Base-by-base conservation (phyloP, 2,797 vertebrate species). In the Astyanax mexicanus region DNA sequence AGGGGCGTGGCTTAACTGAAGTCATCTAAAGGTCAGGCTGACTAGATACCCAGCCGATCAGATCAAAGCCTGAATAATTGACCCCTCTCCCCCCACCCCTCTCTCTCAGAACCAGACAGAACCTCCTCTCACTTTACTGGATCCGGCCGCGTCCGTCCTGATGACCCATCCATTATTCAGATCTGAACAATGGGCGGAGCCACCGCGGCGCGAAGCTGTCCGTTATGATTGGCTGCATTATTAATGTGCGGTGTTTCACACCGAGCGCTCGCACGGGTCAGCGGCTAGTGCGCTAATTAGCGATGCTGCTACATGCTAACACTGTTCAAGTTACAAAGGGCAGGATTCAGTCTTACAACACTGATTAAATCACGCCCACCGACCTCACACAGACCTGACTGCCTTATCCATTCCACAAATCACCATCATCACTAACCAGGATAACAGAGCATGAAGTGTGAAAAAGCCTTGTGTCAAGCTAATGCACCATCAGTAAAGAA, bases 61-160 rank as follows among this genome's bases (percentile, higher is more conserved):
- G n/a, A n/a, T n/a, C n/a, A n/a, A 49, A 38, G 74, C 75, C 80
- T 93, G 87, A 92, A 92, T 93, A 87, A 93, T 92, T 92, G 76
- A 91, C 84, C 74, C 81, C n/a, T n/a, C n/a, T n/a, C n/a, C n/a
- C n/a, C n/a, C n/a, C n/a, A n/a, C n/a, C n/a, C n/a, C n/a, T n/a
- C n/a, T n/a, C 81, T 67, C 52, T 76, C 44, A 61, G 35, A 74
- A 58, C 25, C 35, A 32, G 25, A 21, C 68, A 67, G 29, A 52
- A 72, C n/a, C 86, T 88, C 86, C 62, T 89, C 91, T 92, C 91
- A 73, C 72, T 85, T 92, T 87, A 92, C 89, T 74, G 44, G 81
- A 88, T 86, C 85, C 84, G 83, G 79, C n/a, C 78, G 80, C 72
- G 84, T 87, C 81, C 80, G 85, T 88, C 87, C 86, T 85, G 90